Evolutionary conservation across 2,888 invertebrate species (phyloP), one percentile per base, ranked within the genome.

Genomic region (Didymodactylos carnosus): DNA sequence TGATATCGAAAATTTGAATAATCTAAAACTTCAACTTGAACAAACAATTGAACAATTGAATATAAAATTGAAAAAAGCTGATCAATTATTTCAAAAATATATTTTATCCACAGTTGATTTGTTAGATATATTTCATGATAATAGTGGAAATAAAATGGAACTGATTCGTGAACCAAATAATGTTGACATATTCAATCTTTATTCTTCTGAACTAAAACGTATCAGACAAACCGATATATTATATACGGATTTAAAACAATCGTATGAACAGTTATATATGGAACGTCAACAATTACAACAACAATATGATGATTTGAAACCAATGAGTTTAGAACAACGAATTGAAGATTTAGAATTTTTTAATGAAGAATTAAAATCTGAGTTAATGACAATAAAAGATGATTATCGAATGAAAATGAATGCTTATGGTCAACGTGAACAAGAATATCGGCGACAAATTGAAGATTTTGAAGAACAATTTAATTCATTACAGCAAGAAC

Each of bases 391-490:
- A n/a, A n/a, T n/a, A n/a, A n/a, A 35, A 11, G 62, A 62, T 62
- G 62, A 62, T 62, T 62, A 35, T n/a, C 29, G 62, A 62, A n/a
- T n/a, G n/a, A 62, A 62, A 62, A 19, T 19, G n/a, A 8, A 4
- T 19, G 35, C 29, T 8, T 62, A 62, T 62, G 19, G 35, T n/a
- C 19, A 62, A n/a, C 29, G 19, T 16, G 35, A 62, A 35, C 16
- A 62, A 62, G 62, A 62, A 62, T 62, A 62, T 62, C 62, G 62
- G 16, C 16, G 35, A 62, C 62, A 62, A 35, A 62, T 62, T n/a
- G 62, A 62, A 62, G 62, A 62, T 62, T 62, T 62, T n/a, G 62
- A 62, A 62, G 62, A 62, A 35, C 62, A 62, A 62, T 62, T 62
- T 62, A 29, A 35, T 35, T 29, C 29, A 62, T 35, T 62, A 62